These are phyloP conservation scores for Sycophila texana DNA, from an alignment of 2,888 invertebrate species.

Conservation along the genomic window DNA sequence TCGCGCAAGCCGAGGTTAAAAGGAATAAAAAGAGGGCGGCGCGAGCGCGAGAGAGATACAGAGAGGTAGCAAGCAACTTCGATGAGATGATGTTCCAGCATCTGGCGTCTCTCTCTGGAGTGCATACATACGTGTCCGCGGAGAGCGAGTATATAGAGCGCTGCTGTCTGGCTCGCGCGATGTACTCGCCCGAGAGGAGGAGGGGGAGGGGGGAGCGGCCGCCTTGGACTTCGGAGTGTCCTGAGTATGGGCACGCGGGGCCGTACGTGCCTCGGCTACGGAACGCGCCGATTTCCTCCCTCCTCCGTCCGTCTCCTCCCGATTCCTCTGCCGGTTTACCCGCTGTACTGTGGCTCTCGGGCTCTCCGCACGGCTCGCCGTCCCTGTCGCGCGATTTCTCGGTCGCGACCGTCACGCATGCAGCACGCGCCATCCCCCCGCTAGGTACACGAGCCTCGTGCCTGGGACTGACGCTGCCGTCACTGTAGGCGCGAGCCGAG, in stretches of 20 bases:
- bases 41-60: slow-evolving; percentile 10
- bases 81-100: slow-evolving; percentile 30
- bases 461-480: too few species aligned
- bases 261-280: slow-evolving; percentile 74
- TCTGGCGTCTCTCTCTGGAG: slow-evolving; percentile 8
- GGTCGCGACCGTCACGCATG: slow-evolving; percentile 39
- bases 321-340: slow-evolving; percentile 32
- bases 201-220: slow-evolving; percentile 44
- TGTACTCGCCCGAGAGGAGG: slow-evolving; percentile 17
- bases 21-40: background rate
- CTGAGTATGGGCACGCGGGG: slow-evolving; percentile 73
- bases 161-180: background rate
- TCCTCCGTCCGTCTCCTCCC: slow-evolving; percentile 53
- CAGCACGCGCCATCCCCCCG: slow-evolving; percentile 31
- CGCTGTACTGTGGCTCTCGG: slow-evolving; percentile 54
- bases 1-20: background rate
- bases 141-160: slow-evolving; percentile 36
- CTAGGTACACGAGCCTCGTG: too few species aligned
- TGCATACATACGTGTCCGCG: slow-evolving; percentile 15
- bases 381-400: slow-evolving; percentile 42
- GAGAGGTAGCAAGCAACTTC: slow-evolving; percentile 9
- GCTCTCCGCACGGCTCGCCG: slow-evolving; percentile 40
- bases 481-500: too few species aligned
- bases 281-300: slow-evolving; percentile 67
- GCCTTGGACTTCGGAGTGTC: slow-evolving; percentile 59